These are phyloP conservation scores for Cichlasoma orientale DNA, from an alignment of 2,797 vertebrate species.

Conservation along the genomic window DNA sequence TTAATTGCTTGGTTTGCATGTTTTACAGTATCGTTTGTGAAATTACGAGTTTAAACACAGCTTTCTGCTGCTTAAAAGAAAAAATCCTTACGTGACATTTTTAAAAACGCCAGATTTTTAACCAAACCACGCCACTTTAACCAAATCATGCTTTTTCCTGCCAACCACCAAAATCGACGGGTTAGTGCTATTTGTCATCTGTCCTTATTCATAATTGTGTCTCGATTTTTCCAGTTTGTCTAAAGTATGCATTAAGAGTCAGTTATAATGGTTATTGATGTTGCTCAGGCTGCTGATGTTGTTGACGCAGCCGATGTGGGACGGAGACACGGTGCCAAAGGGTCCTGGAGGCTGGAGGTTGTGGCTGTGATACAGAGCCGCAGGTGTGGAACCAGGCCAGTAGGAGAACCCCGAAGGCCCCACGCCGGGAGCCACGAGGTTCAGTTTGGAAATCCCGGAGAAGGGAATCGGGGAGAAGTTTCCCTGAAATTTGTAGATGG, in stretches of 20 bases:
- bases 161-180: background rate
- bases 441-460: constrained; percentile 95
- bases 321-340: constrained; percentile 83
- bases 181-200: background rate
- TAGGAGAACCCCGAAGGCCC: constrained; percentile 93
- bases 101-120: background rate
- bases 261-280: constrained; percentile 92
- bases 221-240: background rate
- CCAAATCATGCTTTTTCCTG: background rate
- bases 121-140: background rate
- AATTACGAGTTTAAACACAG: background rate
- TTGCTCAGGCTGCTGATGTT: constrained; percentile 89
- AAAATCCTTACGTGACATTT: background rate
- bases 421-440: constrained; percentile 91
- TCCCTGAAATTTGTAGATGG: constrained; percentile 95
- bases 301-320: constrained; percentile 85
- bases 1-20: background rate
- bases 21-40: background rate
- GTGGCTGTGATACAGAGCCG: constrained; percentile 88
- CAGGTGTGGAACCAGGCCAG: constrained; percentile 89
- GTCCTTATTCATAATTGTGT: background rate
- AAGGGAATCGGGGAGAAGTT: constrained; percentile 93
- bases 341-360: constrained; percentile 87
- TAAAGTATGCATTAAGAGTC: constrained; percentile 53
- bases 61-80: background rate